Evolutionary conservation across 2,797 vertebrate species (phyloP).

Genomic region (Trichosurus vulpecula): DNA sequence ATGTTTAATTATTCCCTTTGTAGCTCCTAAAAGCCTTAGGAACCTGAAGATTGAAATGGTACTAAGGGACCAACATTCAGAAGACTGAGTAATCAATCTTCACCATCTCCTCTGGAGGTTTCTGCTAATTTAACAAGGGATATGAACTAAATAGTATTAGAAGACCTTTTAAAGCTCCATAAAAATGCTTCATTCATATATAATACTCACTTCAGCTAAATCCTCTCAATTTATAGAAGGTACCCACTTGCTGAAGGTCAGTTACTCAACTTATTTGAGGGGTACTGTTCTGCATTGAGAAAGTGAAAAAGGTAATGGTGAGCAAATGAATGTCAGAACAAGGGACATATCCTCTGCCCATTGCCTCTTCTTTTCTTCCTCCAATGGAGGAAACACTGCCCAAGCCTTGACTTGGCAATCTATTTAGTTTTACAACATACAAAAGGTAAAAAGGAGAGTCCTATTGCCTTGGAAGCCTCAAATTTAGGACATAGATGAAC

Average conservation of each 20-base stretch:
- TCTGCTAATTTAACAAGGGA: neutral
- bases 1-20: neutral
- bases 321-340: neutral
- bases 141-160: neutral
- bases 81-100: neutral
- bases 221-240: neutral
- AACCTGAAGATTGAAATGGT: neutral
- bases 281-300: neutral
- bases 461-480: neutral
- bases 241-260: neutral
- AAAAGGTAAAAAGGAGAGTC: slow-evolving; percentile 10
- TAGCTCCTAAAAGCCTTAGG: neutral
- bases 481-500: neutral
- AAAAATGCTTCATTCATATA: neutral
- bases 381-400: neutral
- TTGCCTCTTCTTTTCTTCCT: slow-evolving; percentile 10
- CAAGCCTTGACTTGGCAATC: slow-evolving; percentile 10
- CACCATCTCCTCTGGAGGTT: neutral
- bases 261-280: neutral
- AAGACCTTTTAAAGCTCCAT: neutral
- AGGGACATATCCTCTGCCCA: neutral
- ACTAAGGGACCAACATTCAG: neutral
- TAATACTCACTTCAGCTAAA: slow-evolving; percentile 3
- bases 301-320: neutral
- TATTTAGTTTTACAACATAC: slow-evolving; percentile 33